Percentiles rank a stretch among this genome's conserved stretches.
phyloP scores from a whole-genome alignment of 2,797 vertebrate genomes.

The Diplodus sargus region DNA sequence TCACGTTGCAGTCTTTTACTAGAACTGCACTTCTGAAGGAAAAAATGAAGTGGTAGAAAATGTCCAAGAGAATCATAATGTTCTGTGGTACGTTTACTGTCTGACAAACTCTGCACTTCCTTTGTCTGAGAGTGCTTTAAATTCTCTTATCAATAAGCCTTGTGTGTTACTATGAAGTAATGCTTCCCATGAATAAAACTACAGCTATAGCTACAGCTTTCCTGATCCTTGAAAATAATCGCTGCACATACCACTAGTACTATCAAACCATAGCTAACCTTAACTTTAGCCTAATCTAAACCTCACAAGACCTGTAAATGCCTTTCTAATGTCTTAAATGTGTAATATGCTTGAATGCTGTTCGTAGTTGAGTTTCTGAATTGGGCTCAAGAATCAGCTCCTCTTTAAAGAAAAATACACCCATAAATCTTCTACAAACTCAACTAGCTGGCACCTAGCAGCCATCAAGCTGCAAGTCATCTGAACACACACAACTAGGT shows the following conservation, averaged over 20 bases:
- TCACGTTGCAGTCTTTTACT: not conserved
- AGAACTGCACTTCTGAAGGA: not conserved
- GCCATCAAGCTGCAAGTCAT: conserved; percentile 14
- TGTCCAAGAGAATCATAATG: not conserved
- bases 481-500: not conserved
- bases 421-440: conserved; percentile 4
- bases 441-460: not conserved
- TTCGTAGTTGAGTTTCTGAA: conserved; percentile 7
- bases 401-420: not conserved
- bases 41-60: not conserved
- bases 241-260: not conserved
- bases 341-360: not conserved
- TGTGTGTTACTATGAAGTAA: not conserved
- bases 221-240: not conserved
- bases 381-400: not conserved
- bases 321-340: not conserved
- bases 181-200: not conserved
- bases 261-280: not conserved
- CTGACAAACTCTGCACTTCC: not conserved
- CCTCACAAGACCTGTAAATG: not conserved
- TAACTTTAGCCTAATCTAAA: not conserved
- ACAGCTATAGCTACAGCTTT: not conserved
- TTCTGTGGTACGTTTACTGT: not conserved
- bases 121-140: not conserved
- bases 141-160: not conserved